These are phyloP conservation scores for Pelodiscus sinensis DNA, from an alignment of 2,113 vertebrate species.

Conservation along the genomic window DNA sequence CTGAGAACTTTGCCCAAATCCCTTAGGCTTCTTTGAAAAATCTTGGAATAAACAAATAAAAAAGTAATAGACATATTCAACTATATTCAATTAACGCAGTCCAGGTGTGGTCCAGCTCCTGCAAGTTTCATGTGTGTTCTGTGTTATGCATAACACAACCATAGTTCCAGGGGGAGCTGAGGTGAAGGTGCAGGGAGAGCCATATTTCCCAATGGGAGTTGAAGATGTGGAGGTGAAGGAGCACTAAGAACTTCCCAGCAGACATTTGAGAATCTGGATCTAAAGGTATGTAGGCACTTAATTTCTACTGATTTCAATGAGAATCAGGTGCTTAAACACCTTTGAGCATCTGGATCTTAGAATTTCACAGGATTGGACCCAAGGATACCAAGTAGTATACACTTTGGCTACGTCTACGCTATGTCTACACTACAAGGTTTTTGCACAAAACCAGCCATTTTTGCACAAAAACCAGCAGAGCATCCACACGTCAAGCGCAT, in stretches of 20 bases:
- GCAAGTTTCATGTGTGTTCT: not conserved
- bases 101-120: not conserved
- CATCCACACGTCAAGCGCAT: too few relatives aligned
- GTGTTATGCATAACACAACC: not conserved
- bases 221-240: rapidly evolving
- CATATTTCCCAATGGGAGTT: not conserved
- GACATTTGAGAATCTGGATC: too few relatives aligned
- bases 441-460: too few relatives aligned
- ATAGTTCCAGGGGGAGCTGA: not conserved
- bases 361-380: slow-evolving; percentile 3
- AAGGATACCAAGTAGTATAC: not conserved
- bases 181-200: not conserved
- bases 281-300: not conserved
- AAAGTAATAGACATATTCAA: not conserved
- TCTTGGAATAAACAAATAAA: not conserved
- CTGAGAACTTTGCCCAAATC: not conserved
- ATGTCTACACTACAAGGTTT: too few relatives aligned
- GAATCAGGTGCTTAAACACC: not conserved
- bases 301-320: not conserved
- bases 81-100: not conserved
- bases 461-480: too few relatives aligned
- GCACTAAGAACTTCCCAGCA: not conserved
- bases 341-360: not conserved
- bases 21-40: not conserved
- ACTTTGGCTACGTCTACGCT: not conserved